Evolutionary conservation across 2,888 invertebrate species (phyloP).

Genomic region (Tribolium freemani): DNA sequence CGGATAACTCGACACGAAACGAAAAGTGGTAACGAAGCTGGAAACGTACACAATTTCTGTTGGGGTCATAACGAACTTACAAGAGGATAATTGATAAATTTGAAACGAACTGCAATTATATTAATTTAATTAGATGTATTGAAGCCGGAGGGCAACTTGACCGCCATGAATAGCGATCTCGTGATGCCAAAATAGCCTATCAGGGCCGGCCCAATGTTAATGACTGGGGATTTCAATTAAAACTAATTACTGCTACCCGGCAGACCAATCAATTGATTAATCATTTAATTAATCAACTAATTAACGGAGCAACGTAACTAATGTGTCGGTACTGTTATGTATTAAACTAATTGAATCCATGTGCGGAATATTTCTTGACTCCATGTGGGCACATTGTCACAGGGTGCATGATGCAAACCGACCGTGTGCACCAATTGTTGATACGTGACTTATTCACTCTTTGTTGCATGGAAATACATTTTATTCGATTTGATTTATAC

Average conservation of each 20-base stretch:
- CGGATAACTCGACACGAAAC: not conserved
- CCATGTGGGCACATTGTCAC: not conserved
- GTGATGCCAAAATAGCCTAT: conserved; percentile 71
- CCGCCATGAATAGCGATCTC: conserved; percentile 55
- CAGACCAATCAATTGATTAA: conserved; percentile 69
- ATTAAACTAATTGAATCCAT: conserved; percentile 64
- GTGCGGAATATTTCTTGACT: conserved; percentile 36
- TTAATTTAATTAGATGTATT: conserved; percentile 60
- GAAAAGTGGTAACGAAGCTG: conserved; percentile 5
- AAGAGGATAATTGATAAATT: conserved; percentile 28
- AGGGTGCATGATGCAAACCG: not conserved
- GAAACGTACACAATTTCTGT: conserved; percentile 8
- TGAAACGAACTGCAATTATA: conserved; percentile 49
- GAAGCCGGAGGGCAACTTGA: conserved; percentile 55
- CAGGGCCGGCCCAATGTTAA: conserved; percentile 72
- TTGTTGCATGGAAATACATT: not conserved
- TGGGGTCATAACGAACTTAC: conserved; percentile 14
- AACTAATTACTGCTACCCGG: conserved; percentile 68
- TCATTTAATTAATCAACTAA: conserved; percentile 68
- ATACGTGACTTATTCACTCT: conserved; percentile 6
- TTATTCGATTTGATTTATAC: not conserved
- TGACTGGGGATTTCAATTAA: conserved; percentile 81
- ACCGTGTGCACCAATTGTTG: conserved; percentile 1
- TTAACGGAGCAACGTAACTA: conserved; percentile 66
- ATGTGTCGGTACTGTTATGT: conserved; percentile 62